Base-by-base conservation (phyloP, 2,888 invertebrate genomes). In the Melieria omissa region DNA sequence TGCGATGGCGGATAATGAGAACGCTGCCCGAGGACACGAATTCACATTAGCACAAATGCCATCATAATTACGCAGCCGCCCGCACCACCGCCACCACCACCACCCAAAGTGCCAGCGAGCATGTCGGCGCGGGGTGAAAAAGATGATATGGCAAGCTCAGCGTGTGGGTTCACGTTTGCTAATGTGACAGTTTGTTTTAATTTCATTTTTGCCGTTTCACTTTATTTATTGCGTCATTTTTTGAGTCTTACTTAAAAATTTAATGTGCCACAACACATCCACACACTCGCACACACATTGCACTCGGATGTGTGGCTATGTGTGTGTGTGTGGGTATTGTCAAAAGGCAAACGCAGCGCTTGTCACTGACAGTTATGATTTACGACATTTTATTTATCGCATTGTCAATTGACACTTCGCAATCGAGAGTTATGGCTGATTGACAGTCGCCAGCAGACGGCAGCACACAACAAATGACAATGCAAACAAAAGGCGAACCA, bases 21-120 rank as follows among this genome's bases (percentile, higher is more conserved):
- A 71, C 74, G 73, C 65, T 74, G 76, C 69, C 73, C 12, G 76
- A 78, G 81, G 82, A 80, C 78, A 80, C 77, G 80, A 78, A 81
- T 81, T 83, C 83, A 83, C 83, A 83, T 83, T 83, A 83, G 80
- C 82, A 80, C 79, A 81, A 79, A 83, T 81, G 81, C 83, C 78
- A 76, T 74, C 70, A 77, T 75, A 74, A 71, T 71, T 67, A 70
- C 72, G 52, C 4, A 12, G 41, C 29, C 9, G 16, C 16, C 65
- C 54, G 16, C 42, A 12, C 49, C 7, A 47, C 46, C 55, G 10
- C 44, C 65, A 52, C 52, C 55, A n/a, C 9, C 42, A 65, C 67
- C 76, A 74, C 69, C 73, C 72, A 67, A 66, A 52, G 29, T 57
- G 54, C 60, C 49, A 62, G 63, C 69, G 62, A 6, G 42, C n/a